These are phyloP conservation scores for Apistogramma diplotaenia DNA, from an alignment of 2,113 vertebrate species.

Conservation along the genomic window DNA sequence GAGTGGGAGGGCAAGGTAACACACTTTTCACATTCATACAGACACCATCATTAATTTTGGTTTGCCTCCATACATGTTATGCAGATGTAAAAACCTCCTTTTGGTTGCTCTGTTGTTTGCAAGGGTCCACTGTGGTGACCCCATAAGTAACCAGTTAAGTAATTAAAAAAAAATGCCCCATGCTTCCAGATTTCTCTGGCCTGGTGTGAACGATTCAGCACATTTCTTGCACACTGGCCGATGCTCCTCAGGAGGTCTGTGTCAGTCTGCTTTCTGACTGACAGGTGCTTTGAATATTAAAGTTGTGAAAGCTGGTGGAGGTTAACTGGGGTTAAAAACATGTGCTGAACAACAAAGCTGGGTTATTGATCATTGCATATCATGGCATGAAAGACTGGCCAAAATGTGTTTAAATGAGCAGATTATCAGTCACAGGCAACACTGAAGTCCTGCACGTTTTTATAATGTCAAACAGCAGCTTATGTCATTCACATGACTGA, in stretches of 20 bases:
- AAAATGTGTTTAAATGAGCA: neutral
- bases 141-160: neutral
- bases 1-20: constrained; percentile 85
- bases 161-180: neutral
- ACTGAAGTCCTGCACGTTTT: neutral
- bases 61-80: neutral
- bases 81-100: neutral
- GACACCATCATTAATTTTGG: neutral
- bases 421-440: no score
- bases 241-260: constrained; percentile 53
- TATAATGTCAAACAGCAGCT: neutral
- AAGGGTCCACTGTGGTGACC: neutral
- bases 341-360: neutral
- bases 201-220: constrained; percentile 22
- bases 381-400: neutral
- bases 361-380: neutral
- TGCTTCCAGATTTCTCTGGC: neutral
- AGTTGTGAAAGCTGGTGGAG: constrained; percentile 43
- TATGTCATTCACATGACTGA: neutral
- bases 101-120: no score
- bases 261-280: constrained; percentile 44
- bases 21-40: neutral
- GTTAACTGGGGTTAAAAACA: constrained; percentile 69
- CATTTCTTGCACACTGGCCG: constrained; percentile 21
- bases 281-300: constrained; percentile 57